phyloP scores from a whole-genome alignment of 2,113 vertebrate genomes.

The Rhinopithecus roxellana region DNA sequence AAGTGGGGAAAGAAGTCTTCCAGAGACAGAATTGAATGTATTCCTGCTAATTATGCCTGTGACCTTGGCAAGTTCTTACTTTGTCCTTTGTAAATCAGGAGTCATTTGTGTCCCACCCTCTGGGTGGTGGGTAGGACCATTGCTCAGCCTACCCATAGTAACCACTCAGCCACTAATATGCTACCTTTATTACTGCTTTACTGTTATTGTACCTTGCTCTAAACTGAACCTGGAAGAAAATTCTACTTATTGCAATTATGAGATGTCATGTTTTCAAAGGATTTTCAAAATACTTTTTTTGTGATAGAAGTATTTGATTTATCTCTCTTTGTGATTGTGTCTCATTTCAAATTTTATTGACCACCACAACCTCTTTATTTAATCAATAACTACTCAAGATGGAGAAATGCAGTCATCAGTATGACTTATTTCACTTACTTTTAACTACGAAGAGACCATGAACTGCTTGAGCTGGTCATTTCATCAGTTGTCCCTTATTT shows the following conservation, averaged over 20 bases:
- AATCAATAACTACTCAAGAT: background rate
- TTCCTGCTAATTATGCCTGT: background rate
- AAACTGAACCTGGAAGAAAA: background rate
- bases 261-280: background rate
- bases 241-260: background rate
- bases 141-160: background rate
- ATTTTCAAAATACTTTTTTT: background rate
- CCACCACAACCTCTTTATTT: background rate
- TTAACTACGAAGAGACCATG: background rate
- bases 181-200: too few species aligned
- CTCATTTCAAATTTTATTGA: slow-evolving; percentile 19
- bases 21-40: background rate
- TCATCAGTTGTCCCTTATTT: background rate
- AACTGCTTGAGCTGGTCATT: background rate
- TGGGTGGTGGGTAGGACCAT: fast-evolving
- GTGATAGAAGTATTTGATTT: background rate
- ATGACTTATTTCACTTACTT: background rate
- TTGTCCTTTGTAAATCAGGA: background rate
- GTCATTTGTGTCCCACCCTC: background rate
- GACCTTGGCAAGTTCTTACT: background rate
- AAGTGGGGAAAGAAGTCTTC: background rate
- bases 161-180: background rate
- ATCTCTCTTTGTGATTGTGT: background rate
- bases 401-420: background rate
- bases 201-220: background rate